Evolutionary conservation across 2,888 invertebrate species (phyloP).

Genomic region (Ectemnius cavifrons): DNA sequence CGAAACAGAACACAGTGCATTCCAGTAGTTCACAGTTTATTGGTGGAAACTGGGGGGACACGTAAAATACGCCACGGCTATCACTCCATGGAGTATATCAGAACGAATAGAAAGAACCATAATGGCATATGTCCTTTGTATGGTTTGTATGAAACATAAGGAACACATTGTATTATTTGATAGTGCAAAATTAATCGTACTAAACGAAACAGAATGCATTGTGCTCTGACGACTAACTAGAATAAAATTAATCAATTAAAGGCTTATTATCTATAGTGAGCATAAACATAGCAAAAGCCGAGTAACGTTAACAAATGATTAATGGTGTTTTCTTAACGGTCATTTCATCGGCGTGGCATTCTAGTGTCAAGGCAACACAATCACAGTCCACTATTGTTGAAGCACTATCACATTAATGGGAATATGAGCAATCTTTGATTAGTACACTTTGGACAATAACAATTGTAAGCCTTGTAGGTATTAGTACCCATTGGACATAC

Average conservation of each 20-base stretch:
- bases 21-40: constrained; percentile 41
- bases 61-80: constrained; percentile 1
- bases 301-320: constrained; percentile 51
- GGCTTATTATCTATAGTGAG: constrained; percentile 48
- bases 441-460: constrained; percentile 51
- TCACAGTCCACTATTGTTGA: constrained; percentile 52
- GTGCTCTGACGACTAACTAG: constrained; percentile 45
- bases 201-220: constrained; percentile 57
- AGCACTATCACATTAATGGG: constrained; percentile 55
- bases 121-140: too few species aligned
- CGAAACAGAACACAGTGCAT: constrained; percentile 66
- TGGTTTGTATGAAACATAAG: background rate
- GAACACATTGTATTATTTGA: constrained; percentile 7
- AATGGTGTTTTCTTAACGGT: constrained; percentile 38
- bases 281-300: constrained; percentile 60
- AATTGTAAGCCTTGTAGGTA: constrained; percentile 52
- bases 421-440: constrained; percentile 53
- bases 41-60: background rate
- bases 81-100: too few species aligned
- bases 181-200: background rate
- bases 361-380: constrained; percentile 53
- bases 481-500: constrained; percentile 68
- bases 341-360: constrained; percentile 38
- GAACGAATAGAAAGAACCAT: too few species aligned
- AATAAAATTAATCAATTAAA: constrained; percentile 40